Conservation (phyloP, 1,140 invertebrate species). For the Drosophila ficusphila region DNA sequence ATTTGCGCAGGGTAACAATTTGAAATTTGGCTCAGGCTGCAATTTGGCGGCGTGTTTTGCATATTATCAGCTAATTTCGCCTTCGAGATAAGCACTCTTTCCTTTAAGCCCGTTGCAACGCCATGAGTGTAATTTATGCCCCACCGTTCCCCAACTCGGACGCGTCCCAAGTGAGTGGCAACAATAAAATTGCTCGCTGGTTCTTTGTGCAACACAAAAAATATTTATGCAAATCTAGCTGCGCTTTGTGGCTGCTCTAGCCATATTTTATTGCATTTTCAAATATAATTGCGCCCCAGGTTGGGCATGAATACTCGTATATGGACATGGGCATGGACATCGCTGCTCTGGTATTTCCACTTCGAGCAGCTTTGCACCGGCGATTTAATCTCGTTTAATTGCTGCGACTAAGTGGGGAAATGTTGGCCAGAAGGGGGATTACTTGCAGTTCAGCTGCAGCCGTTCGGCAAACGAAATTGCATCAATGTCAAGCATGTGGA, state of each 20-base stretch:
- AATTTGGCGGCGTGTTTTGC: conserved; percentile 79
- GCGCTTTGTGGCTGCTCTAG: conserved; percentile 44
- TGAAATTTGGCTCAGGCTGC: conserved; percentile 74
- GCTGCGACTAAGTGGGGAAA: conserved; percentile 56
- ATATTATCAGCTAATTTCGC: conserved; percentile 80
- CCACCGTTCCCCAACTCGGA: conserved; percentile 14
- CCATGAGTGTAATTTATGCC: conserved; percentile 78
- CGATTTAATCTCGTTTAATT: conserved; percentile 81
- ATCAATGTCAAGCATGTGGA: conserved; percentile 54
- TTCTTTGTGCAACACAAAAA: conserved; percentile 63
- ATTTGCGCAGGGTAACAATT: conserved; percentile 70
- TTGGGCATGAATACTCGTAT: conserved; percentile 23
- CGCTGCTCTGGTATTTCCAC: conserved; percentile 67
- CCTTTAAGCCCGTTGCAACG: conserved; percentile 60
- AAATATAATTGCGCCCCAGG: conserved; percentile 73
- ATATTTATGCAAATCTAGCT: conserved; percentile 76
- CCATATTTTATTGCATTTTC: conserved; percentile 80
- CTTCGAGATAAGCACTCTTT: conserved; percentile 65
- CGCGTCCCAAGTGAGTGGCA: conserved; percentile 23
- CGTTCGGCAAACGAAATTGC: conserved; percentile 54
- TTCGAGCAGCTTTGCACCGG: conserved; percentile 70
- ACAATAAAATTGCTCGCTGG: conserved; percentile 52
- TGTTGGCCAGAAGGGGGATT: conserved; percentile 18
- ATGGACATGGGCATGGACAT: conserved; percentile 11
- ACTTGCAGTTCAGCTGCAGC: conserved; percentile 47